Conservation (phyloP, 2,113 vertebrate genomes). For the Xyliphius kryptos region DNA sequence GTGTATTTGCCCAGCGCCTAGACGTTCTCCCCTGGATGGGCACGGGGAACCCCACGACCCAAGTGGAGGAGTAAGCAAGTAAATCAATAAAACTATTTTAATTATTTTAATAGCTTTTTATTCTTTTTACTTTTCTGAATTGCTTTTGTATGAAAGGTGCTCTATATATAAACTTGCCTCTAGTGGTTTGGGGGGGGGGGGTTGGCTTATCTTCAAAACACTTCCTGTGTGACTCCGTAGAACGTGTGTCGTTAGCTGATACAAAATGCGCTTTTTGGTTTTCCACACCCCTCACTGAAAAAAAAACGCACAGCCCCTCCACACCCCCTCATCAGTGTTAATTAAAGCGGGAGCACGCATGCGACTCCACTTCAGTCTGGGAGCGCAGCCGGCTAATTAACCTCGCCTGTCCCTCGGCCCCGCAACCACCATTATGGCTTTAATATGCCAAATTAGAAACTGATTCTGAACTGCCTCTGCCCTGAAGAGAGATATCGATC, state of each 20-base stretch:
- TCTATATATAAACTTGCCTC: too few relatives aligned
- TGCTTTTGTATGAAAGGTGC: too few relatives aligned
- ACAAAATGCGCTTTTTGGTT: conserved; percentile 41
- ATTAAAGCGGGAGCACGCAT: conserved; percentile 51
- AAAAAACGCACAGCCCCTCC: neutral
- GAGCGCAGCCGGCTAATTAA: conserved; percentile 53
- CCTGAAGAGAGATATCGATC: conserved; percentile 78
- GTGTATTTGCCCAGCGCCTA: too few relatives aligned
- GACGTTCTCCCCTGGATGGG: too few relatives aligned
- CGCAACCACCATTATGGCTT: conserved; percentile 52
- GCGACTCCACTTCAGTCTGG: conserved; percentile 48
- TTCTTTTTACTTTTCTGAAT: too few relatives aligned
- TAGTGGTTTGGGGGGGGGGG: neutral
- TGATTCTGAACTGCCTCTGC: conserved; percentile 56
- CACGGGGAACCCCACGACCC: too few relatives aligned
- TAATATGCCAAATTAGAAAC: conserved; percentile 59
- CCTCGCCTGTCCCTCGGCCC: conserved; percentile 49
- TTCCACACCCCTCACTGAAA: neutral
- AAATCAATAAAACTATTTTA: too few relatives aligned
- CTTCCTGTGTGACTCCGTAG: conserved; percentile 19
- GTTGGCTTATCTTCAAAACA: conserved; percentile 14
- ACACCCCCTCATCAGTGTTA: conserved; percentile 37
- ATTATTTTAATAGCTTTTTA: too few relatives aligned
- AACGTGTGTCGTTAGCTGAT: conserved; percentile 26
- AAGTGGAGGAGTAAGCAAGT: too few relatives aligned